Evolutionary conservation across 2,888 invertebrate genomes (phyloP).

Genomic region (Pseudococcus viburni): DNA sequence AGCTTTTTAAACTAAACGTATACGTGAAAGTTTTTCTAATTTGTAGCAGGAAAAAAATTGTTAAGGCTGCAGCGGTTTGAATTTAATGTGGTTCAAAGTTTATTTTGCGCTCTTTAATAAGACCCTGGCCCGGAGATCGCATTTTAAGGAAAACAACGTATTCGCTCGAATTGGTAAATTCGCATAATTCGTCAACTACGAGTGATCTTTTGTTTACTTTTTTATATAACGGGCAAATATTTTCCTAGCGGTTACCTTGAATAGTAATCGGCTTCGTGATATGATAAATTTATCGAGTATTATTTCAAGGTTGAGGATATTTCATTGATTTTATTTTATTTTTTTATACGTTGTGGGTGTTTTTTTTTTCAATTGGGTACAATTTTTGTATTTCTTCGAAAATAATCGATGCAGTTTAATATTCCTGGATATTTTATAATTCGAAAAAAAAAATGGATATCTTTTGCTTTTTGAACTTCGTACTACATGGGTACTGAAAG

Average conservation of each 20-base stretch:
- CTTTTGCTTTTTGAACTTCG: no score
- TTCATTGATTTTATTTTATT: not conserved
- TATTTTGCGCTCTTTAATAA: conserved; percentile 54
- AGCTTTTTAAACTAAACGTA: conserved; percentile 51
- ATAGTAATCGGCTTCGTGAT: conserved; percentile 27
- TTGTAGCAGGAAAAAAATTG: not conserved
- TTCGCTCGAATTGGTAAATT: conserved; percentile 27
- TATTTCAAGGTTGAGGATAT: conserved; percentile 18
- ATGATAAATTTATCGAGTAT: conserved; percentile 12
- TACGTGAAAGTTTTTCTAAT: conserved; percentile 57
- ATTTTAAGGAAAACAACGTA: not conserved
- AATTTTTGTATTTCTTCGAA: no score
- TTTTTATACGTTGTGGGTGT: not conserved
- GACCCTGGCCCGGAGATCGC: not conserved
- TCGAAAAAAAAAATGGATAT: no score
- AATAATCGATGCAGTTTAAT: no score
- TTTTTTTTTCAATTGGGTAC: not conserved
- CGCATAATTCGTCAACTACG: conserved; percentile 52
- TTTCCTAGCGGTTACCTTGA: conserved; percentile 29
- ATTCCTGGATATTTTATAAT: no score
- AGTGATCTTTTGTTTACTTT: conserved; percentile 35
- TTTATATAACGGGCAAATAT: conserved; percentile 34
- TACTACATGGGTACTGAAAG: no score
- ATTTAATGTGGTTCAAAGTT: conserved; percentile 56
- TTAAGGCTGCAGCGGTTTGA: conserved; percentile 13